Conservation (phyloP, 2,797 vertebrate genomes). For the Petrocephalus sullivani region DNA sequence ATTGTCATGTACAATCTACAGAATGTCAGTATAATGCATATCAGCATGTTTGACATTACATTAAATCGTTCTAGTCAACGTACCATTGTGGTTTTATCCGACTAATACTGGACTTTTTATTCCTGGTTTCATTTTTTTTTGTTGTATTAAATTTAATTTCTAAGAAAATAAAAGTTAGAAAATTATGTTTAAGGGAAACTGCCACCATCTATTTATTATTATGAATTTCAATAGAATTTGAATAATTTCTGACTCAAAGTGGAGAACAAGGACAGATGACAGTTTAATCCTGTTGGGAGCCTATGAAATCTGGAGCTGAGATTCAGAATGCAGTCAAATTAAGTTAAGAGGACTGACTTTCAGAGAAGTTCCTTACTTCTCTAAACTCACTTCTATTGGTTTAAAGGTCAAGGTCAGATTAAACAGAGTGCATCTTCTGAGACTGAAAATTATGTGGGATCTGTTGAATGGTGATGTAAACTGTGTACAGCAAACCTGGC, state of each 20-base stretch:
- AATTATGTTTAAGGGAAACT: not conserved
- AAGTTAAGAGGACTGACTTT: too few relatives aligned
- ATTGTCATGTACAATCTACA: conserved; percentile 4
- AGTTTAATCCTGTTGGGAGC: not conserved
- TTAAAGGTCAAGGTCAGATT: too few relatives aligned
- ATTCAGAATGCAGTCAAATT: not conserved
- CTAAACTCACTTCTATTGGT: too few relatives aligned
- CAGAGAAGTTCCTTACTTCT: too few relatives aligned
- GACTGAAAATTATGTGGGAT: too few relatives aligned
- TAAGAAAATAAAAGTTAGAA: not conserved
- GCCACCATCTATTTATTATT: not conserved
- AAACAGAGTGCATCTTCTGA: too few relatives aligned
- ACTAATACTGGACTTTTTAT: not conserved
- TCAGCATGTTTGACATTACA: not conserved
- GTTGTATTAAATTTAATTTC: not conserved
- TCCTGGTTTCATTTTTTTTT: not conserved
- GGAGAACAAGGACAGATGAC: not conserved
- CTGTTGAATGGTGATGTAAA: too few relatives aligned
- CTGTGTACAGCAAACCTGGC: too few relatives aligned
- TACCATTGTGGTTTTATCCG: not conserved
- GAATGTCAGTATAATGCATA: not conserved
- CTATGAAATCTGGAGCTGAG: not conserved
- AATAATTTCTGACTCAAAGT: not conserved
- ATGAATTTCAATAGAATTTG: not conserved
- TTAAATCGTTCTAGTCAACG: not conserved